Percentiles rank a stretch among this genome's conserved stretches.
These are phyloP conservation scores for Tachyglossus aculeatus DNA, from an alignment of 2,797 vertebrate genomes.

Conservation along the genomic window DNA sequence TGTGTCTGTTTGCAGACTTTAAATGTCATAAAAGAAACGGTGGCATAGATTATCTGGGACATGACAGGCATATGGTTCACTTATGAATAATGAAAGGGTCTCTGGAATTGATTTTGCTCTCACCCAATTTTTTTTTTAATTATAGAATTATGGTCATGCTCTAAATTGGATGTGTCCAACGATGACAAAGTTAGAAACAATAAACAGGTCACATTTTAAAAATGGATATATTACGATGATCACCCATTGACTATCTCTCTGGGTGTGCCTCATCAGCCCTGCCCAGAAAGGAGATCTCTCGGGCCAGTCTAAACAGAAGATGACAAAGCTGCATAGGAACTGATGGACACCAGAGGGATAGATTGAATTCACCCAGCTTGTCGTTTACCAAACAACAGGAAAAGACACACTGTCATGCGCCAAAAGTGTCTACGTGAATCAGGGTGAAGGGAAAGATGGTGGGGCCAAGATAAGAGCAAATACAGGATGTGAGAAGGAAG, in stretches of 20 bases:
- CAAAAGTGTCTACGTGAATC: not conserved
- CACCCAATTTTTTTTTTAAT: constrained; percentile 27
- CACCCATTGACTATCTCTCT: constrained; percentile 29
- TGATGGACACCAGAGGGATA: not conserved
- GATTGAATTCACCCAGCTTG: not conserved
- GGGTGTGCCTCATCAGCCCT: constrained; percentile 21
- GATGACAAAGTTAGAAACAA: constrained; percentile 39
- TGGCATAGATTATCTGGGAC: constrained; percentile 14
- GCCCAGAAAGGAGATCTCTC: constrained; percentile 27
- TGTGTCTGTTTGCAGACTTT: not conserved
- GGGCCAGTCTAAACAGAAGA: constrained; percentile 33
- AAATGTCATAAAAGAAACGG: constrained; percentile 39
- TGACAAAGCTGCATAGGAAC: not conserved
- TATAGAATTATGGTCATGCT: constrained; percentile 47
- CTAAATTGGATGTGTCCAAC: constrained; percentile 49
- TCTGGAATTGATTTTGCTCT: constrained; percentile 41
- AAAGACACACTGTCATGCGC: too few relatives aligned
- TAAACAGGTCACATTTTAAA: constrained; percentile 52
- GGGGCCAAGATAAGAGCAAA: too few relatives aligned
- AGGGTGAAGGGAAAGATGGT: not conserved
- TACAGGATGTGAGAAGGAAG: too few relatives aligned
- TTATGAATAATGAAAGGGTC: constrained; percentile 38
- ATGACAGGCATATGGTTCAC: constrained; percentile 23
- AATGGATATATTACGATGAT: constrained; percentile 50
- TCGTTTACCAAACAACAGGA: not conserved